phyloP scores from a whole-genome alignment of 2,113 vertebrate species.

The Cyanoderma ruficeps region DNA sequence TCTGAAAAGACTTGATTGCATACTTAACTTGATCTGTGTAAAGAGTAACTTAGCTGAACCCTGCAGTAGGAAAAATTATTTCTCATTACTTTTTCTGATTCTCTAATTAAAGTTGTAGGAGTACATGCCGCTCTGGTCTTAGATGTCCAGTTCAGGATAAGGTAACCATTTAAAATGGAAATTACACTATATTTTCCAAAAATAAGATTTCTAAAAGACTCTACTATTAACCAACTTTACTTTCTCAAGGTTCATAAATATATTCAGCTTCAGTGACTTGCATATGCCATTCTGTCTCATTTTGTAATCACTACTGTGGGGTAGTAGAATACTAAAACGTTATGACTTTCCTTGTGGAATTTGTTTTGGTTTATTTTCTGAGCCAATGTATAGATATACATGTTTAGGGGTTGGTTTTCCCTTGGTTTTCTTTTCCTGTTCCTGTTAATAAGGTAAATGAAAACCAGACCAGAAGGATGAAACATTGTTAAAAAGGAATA shows the following conservation, averaged over 20 bases:
- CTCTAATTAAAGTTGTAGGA: neutral
- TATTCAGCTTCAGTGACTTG: neutral
- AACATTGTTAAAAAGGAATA: neutral
- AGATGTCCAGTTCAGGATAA: neutral
- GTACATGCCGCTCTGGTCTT: neutral
- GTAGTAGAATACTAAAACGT: neutral
- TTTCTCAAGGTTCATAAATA: neutral
- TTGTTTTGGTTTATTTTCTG: neutral
- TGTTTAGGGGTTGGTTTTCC: neutral
- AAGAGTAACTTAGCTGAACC: neutral
- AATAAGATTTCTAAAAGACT: neutral
- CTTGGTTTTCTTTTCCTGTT: neutral
- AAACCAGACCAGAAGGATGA: neutral
- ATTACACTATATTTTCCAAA: neutral
- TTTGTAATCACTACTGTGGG: neutral
- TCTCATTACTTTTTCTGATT: neutral
- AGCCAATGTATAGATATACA: neutral
- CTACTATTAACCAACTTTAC: neutral
- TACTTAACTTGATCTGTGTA: neutral
- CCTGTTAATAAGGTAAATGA: neutral
- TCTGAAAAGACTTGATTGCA: neutral
- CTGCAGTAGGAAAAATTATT: neutral
- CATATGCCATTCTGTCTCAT: neutral
- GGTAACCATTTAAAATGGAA: neutral
- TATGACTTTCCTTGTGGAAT: neutral